These are phyloP conservation scores for Apantesis nais DNA, from an alignment of 2,888 invertebrate genomes.

Conservation along the genomic window DNA sequence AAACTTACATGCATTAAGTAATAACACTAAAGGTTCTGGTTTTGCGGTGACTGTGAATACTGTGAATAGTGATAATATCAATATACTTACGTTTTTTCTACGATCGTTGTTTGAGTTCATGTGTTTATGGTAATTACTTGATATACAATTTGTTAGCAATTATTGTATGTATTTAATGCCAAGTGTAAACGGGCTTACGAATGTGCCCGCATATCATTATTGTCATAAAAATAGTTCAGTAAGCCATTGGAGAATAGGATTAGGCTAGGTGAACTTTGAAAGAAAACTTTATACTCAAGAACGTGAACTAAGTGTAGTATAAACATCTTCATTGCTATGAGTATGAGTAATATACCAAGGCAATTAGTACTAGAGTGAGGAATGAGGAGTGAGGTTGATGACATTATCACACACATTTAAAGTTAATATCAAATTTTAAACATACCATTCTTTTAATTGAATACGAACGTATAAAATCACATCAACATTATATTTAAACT, in stretches of 20 bases:
- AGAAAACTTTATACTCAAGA: conserved; percentile 12
- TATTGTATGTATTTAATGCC: conserved; percentile 69
- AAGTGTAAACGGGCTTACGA: conserved; percentile 44
- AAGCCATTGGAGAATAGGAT: conserved; percentile 7
- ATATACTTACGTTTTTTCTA: conserved; percentile 34
- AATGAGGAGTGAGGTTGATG: neutral
- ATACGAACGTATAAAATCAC: neutral
- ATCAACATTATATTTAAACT: neutral
- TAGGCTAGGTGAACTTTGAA: conserved; percentile 10
- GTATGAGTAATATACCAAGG: conserved; percentile 2
- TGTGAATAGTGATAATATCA: conserved; percentile 31
- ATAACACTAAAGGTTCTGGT: neutral
- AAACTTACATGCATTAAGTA: conserved; percentile 9
- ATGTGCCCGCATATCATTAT: conserved; percentile 8
- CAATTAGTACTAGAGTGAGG: neutral
- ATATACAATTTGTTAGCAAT: conserved; percentile 56
- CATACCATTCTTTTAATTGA: neutral
- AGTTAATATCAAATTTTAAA: conserved; percentile 1
- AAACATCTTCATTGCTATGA: conserved; percentile 10
- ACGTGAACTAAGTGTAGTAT: conserved; percentile 22
- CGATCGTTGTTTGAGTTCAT: conserved; percentile 52
- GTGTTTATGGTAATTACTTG: conserved; percentile 65
- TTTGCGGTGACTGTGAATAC: conserved; percentile 25
- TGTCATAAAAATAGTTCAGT: conserved; percentile 1
- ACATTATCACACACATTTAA: neutral